Evolutionary conservation across 2,888 invertebrate species (phyloP), one percentile per base, ranked within the genome.

Genomic region (Leptinotarsa rubiginosa): DNA sequence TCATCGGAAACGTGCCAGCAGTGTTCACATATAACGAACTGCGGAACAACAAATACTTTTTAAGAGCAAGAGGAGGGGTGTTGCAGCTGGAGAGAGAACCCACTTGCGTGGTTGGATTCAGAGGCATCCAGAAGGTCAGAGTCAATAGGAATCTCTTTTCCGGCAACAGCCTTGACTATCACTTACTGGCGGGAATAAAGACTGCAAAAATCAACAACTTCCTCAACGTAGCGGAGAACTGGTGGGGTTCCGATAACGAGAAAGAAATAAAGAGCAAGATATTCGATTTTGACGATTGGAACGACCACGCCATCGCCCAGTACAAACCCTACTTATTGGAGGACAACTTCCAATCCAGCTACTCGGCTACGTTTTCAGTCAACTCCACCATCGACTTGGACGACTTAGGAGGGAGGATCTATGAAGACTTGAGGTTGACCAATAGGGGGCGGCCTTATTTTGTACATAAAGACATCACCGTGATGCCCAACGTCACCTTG

Each of bases 231-330:
- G 91, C 91, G 13, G 95, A 96, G 86, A 99, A 99, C 87, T 99
- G 97, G 96, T 99, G 99, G 99, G 99, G 98, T 15, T 94, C 94
- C 3, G 89, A 89, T 0, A 91, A 93, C 71, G 92, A 95, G 69
- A 89, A 88, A 5, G 90, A 91, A 72, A 99, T 99, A 70, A 92
- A 92, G 81, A 90, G 92, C 69, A 91, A 93, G 84, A 97, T 99
- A 83, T 98, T 99, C 86, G 99, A 99, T 88, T 98, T 99, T 87
- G 98, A 99, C 86, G 98, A 99, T 86, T 99, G 99, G 99, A 99
- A 99, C 86, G 96, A 97, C 87, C 97, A 97, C 86, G 98, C 98
- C 0, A 92, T 98, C 69, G 98, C 98, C 0, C 91, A 93, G 16
- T 99, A 94, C 87, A 91, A 93, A 71, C 99, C 99, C 0, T 99